Evolutionary conservation across 1,140 invertebrate genomes (phyloP), one percentile per base, ranked within the genome.

Genomic region (Macrobrachium rosenbergii): DNA sequence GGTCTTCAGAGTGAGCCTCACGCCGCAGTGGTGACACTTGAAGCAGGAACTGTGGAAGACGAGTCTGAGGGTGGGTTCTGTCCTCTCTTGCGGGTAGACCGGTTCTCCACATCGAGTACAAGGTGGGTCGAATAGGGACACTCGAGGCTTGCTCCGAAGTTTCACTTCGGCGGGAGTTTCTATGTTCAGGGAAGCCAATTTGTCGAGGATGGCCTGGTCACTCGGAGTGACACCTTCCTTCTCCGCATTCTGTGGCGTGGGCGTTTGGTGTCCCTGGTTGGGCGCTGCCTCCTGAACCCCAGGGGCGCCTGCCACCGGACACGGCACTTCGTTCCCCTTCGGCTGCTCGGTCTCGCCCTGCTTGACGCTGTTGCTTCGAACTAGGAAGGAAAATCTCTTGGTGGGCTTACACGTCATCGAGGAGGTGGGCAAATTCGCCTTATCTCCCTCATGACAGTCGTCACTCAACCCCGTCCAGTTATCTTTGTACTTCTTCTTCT

Each of bases 1-100:
- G 5, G 92, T 92, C 88, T 92, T 91, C 82, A 91, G 90, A 3
- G 91, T 91, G 58, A 92, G 90, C 11, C 91, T 91, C 14, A 92
- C 77, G 17, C 91, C 90, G 83, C 91, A 92, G 12, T 91, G 90
- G 23, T 90, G 81, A 89, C 91, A 92, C 60, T 90, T 88, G 84
- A 92, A 92, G 85, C 91, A 92, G 19, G 90, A 89, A 45, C 89
- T 90, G 78, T 92, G 92, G 86, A 90, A 92, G 28, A 90, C 76
- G 28, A 91, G 90, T 21, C 90, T 91, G n/a, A 91, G 89, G 21
- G 85, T 85, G 2, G 90, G 89, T 52, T 91, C 90, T 0, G 91
- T 73, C 62, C 87, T 81, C 85, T 92, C 91, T 62, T 92, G 91
- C 17, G 90, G 90, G 58, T 90, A 90, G 7, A 90, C 90, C 11